Conservation (phyloP, 2,797 vertebrate species). For the Schizothorax lantsangensis region DNA sequence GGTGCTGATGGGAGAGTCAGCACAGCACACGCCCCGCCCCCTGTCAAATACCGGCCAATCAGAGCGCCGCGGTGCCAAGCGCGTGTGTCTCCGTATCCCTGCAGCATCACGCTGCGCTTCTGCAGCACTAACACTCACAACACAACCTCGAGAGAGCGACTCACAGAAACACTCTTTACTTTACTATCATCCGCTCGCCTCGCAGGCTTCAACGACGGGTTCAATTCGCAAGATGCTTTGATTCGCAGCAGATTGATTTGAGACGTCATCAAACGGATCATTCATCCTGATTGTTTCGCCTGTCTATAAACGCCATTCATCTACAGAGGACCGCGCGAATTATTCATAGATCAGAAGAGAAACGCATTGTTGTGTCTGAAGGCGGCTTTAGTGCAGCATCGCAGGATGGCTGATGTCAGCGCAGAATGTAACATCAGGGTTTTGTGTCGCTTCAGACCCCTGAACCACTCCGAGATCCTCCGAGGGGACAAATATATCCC, state of each 20-base stretch:
- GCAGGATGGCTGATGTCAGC: slow-evolving; percentile 87
- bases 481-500: slow-evolving; percentile 93
- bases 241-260: background rate
- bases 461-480: slow-evolving; percentile 88
- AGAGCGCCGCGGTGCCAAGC: slow-evolving; percentile 37
- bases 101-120: slow-evolving; percentile 56
- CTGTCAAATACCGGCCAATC: slow-evolving; percentile 43
- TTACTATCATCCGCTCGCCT: background rate
- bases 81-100: slow-evolving; percentile 54
- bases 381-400: slow-evolving; percentile 15
- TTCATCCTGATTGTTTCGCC: background rate
- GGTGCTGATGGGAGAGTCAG: slow-evolving; percentile 57
- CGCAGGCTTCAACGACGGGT: background rate
- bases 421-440: slow-evolving; percentile 96
- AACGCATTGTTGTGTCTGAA: slow-evolving; percentile 9
- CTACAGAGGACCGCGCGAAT: background rate
- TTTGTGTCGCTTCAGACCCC: slow-evolving; percentile 92
- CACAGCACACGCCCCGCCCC: slow-evolving; percentile 49
- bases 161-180: no score
- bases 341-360: background rate
- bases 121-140: slow-evolving; percentile 38
- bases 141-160: background rate
- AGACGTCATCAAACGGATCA: background rate
- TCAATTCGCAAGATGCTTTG: background rate
- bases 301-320: background rate